Conservation (phyloP, 2,797 vertebrate genomes). For the Botia kubotai region DNA sequence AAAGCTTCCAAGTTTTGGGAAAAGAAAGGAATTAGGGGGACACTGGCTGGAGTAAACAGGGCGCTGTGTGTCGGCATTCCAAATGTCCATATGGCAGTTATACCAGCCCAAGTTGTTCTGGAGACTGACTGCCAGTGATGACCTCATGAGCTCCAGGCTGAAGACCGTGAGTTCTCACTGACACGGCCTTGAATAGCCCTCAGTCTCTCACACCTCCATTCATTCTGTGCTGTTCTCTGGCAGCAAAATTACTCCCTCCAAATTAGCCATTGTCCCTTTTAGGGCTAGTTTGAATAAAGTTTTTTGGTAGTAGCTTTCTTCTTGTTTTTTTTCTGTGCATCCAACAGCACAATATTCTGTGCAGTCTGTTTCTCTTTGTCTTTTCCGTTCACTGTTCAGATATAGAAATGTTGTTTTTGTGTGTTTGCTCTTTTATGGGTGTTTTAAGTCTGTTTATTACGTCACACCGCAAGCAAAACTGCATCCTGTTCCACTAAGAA, state of each 20-base stretch:
- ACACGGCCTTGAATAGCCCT: slow-evolving; percentile 83
- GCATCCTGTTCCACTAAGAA: slow-evolving; percentile 14
- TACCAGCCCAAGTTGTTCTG: slow-evolving; percentile 84
- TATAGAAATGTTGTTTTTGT: background rate
- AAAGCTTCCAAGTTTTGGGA: slow-evolving; percentile 80
- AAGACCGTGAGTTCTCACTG: slow-evolving; percentile 85
- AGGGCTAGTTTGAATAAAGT: slow-evolving; percentile 54
- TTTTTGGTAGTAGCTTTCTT: slow-evolving; percentile 83
- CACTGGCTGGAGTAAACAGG: slow-evolving; percentile 84
- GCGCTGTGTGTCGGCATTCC: slow-evolving; percentile 87
- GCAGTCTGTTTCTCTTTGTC: background rate
- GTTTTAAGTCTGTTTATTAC: background rate
- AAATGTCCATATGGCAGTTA: slow-evolving; percentile 90
- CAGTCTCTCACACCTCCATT: slow-evolving; percentile 87
- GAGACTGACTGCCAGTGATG: slow-evolving; percentile 87
- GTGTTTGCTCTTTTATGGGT: background rate
- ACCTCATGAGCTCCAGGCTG: slow-evolving; percentile 89
- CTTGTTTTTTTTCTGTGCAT: slow-evolving; percentile 67
- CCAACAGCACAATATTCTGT: background rate
- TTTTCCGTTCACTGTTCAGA: background rate
- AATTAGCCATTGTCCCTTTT: slow-evolving; percentile 86
- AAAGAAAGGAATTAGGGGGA: slow-evolving; percentile 80
- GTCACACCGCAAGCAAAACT: background rate
- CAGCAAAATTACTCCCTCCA: slow-evolving; percentile 86
- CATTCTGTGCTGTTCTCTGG: slow-evolving; percentile 84